Evolutionary conservation across 2,113 vertebrate species (phyloP).

Genomic region (Gila orcuttii): DNA sequence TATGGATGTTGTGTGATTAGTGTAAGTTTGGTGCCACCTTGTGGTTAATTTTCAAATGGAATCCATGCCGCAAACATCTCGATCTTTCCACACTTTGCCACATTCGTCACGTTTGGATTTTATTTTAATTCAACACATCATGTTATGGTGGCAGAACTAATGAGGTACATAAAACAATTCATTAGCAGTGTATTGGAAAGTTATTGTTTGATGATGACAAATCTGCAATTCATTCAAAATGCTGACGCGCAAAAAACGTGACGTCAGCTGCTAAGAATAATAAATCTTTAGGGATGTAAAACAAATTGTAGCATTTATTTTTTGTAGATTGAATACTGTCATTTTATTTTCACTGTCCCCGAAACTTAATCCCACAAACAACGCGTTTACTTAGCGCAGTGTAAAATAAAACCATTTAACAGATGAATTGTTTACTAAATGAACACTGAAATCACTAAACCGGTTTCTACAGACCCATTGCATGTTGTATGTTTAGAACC

Average conservation of each 20-base stretch:
- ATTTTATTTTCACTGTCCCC: background rate
- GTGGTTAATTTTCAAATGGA: background rate
- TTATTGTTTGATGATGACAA: background rate
- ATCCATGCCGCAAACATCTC: background rate
- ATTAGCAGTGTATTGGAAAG: background rate
- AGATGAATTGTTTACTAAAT: background rate
- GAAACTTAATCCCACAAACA: background rate
- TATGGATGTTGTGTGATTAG: background rate
- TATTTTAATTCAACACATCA: background rate
- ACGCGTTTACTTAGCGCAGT: background rate
- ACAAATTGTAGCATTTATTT: background rate
- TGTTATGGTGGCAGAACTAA: background rate
- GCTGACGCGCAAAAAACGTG: background rate
- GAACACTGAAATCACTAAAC: background rate
- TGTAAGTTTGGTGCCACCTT: conserved; percentile 1
- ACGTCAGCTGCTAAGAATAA: background rate
- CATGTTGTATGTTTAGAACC: background rate
- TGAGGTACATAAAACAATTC: background rate
- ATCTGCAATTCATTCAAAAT: background rate
- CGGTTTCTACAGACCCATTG: background rate
- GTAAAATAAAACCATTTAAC: background rate
- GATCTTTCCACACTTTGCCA: background rate
- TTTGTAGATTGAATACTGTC: background rate
- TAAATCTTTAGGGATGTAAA: background rate
- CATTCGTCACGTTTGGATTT: background rate